Base-by-base conservation (phyloP, 2,888 invertebrate species). In the Drosophila ezoana region DNA sequence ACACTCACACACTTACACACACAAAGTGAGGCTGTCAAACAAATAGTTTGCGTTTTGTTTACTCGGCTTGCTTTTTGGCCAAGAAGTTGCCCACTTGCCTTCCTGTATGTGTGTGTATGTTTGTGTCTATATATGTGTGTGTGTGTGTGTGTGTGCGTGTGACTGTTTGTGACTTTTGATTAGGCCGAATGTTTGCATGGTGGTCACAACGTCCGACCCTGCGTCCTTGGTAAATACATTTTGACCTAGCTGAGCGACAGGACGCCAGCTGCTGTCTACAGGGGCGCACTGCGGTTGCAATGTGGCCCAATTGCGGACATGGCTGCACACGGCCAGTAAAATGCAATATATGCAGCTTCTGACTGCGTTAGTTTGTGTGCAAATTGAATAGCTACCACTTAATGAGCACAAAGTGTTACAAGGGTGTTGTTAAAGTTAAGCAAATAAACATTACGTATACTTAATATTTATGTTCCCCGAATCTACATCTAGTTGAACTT, bases 31-130 rank as follows among this genome's bases (percentile, higher is more conserved):
- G 61, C 67, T 72, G 77, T 72, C 67, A 72, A 80, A 77, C 75
- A 83, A 81, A 81, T 87, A 81, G 87, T 87, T 81, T 80, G 84
- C 84, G 72, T 81, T 81, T 72, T 80, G 87, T 87, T 81, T 71
- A 72, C 84, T 80, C 64, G 68, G 60, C 65, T 67, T 81, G 81
- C 78, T 83, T 77, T 79, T 78, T 75, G 69, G 58, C 74, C 81
- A 72, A 87, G 75, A 74, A 74, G 72, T 71, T 65, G 58, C 58
- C 65, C 71, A 51, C 53, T 75, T 56, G 45, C 49, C 60, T 48
- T 51, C 8, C 45, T 18, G 33, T 35, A 13, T 5, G n/a, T 45
- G 38, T 20, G 20, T 35, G 54, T 20, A 32, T 40, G 38, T 33
- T 5, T 33, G 28, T 54, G 18, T 40, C 9, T 49, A 11, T n/a